Evolutionary conservation across 2,888 invertebrate species (phyloP), one percentile per base, ranked within the genome.

Genomic region (Leptinotarsa juncta): DNA sequence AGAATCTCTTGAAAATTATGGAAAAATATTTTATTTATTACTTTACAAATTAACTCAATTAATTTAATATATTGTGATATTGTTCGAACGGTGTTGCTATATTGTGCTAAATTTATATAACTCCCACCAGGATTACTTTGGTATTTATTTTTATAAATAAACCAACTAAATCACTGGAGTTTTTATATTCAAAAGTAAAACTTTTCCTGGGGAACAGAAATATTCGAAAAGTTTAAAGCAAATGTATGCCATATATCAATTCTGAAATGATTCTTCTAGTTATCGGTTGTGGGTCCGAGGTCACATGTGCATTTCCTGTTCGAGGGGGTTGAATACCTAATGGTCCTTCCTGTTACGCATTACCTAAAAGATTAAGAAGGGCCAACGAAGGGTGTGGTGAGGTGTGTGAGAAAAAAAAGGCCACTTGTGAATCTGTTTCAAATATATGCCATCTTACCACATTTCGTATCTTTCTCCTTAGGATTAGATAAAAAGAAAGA

Each of bases 241-340:
- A 62, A 62, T 62, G 62, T 62, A 42, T 62, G 62, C 62, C 32
- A 62, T 62, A 62, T n/a, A 62, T 62, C 62, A 62, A 62, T 32
- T n/a, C 62, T 12, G 62, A 62, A 62, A 62, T 62, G 62, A 62
- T 62, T 62, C 26, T 62, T 62, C n/a, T 62, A 62, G 62, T 62
- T 62, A 62, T 62, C 62, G 42, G 62, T 62, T 62, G 42, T 42
- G 75, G 78, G 78, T 74, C 72, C 68, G 73, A 79, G 78, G 79
- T 81, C 81, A 81, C 80, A 81, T 81, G 78, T 81, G 80, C 76
- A 77, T 78, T 81, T 81, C 81, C 81, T 79, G 81, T 80, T 78
- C 62, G 73, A 74, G 77, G 77, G 78, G 77, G 78, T 78, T 75
- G 72, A 71, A 69, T 79, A 60, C 62, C 62, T 78, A 77, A 79